Evolutionary conservation across 1,140 invertebrate genomes (phyloP), one percentile per base, ranked within the genome.

Genomic region (Sinella curviseta): DNA sequence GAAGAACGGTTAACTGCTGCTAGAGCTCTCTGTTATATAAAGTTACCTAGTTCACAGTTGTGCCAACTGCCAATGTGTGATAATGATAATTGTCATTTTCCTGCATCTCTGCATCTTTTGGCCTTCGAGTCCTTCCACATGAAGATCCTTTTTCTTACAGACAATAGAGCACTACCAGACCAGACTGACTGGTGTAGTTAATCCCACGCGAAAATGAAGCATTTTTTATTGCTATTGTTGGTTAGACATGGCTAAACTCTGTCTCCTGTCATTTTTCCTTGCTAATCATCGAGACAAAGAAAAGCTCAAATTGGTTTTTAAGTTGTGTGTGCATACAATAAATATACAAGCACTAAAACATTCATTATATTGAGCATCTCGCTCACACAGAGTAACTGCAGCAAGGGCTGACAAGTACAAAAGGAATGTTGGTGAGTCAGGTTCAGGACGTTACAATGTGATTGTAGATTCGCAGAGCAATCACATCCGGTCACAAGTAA

Each of bases 71-170:
- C 20, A 48, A 20, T 12, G 20, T 48, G 39, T 20, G 20, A 48
- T 48, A 70, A 70, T n/a, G n/a, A n/a, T 60, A 70, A 70, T 70
- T 12, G 65, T 70, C 65, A 70, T 70, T 70, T 70, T 70, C 65
- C 65, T 70, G 26, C 31, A 65, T 65, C 39, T 48, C 57, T n/a
- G 57, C 14, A 65, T 65, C 26, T 2, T 70, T 3, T 33, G 65
- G 26, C 65, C 65, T 70, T 70, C 65, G 31, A 24, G 24, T 33
- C 65, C 65, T 70, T 70, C 65, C 65, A 30, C 65, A 70, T 30
- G 28, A 70, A 30, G 65, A 70, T 33, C 26, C 65, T 70, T 70
- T 70, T 33, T 8, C 24, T 60, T 60, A 60, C 24, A 60, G 24
- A n/a, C 39, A 48, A 48, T 48, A 48, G 17, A 4, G 39, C n/a